Conservation (phyloP, 2,888 invertebrate genomes). For the Endotricha flammealis region DNA sequence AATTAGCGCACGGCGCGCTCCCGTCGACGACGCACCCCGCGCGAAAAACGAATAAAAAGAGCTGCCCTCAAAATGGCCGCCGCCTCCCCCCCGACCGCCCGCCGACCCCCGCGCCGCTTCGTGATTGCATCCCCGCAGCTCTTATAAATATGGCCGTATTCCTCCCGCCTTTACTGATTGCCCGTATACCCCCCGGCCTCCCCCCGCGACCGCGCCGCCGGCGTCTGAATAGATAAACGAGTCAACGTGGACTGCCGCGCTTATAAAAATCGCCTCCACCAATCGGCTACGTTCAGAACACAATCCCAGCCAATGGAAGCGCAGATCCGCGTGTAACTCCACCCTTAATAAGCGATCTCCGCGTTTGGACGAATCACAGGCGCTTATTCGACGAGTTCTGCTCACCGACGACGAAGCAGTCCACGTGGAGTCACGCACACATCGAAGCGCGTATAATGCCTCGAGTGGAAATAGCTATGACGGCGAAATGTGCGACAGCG, state of each 20-base stretch:
- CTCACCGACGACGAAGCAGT: slow-evolving; percentile 68
- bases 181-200: slow-evolving; percentile 78
- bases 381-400: slow-evolving; percentile 51
- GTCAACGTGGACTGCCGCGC: slow-evolving; percentile 76
- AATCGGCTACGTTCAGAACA: slow-evolving; percentile 42
- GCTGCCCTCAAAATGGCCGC: slow-evolving; percentile 87
- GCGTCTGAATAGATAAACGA: slow-evolving; percentile 80
- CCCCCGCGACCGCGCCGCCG: slow-evolving; percentile 78
- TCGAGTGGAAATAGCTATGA: slow-evolving; percentile 79
- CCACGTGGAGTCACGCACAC: slow-evolving; percentile 75
- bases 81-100: slow-evolving; percentile 71
- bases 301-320: slow-evolving; percentile 42
- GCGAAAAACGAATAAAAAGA: slow-evolving; percentile 81
- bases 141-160: slow-evolving; percentile 80
- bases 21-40: slow-evolving; percentile 74
- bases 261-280: slow-evolving; percentile 74
- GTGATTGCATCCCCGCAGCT: slow-evolving; percentile 80
- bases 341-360: slow-evolving; percentile 78
- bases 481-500: slow-evolving; percentile 79
- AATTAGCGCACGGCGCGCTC: slow-evolving; percentile 76
- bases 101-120: slow-evolving; percentile 74
- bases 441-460: slow-evolving; percentile 68
- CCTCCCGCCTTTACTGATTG: slow-evolving; percentile 80
- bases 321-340: slow-evolving; percentile 69
- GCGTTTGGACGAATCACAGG: slow-evolving; percentile 46